Conservation (phyloP, 2,113 vertebrate species). For the Bettongia penicillata region DNA sequence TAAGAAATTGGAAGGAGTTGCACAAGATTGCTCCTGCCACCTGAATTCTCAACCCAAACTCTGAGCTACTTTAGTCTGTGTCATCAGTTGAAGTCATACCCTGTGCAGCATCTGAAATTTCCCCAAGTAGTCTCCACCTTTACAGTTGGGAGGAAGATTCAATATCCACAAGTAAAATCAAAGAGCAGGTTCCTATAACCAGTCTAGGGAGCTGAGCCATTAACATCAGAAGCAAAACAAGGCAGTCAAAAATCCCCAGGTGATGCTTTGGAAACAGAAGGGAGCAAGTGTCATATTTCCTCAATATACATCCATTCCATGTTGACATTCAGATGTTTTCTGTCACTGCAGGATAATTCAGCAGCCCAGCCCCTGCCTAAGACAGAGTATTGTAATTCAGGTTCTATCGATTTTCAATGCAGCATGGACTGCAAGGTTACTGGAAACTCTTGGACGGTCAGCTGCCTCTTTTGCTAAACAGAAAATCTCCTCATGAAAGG, state of each 20-base stretch:
- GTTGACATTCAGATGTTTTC: conserved; percentile 67
- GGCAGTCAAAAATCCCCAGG: conserved; percentile 49
- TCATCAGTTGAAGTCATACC: conserved; percentile 13
- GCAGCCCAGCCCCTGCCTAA: conserved; percentile 48
- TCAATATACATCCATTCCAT: conserved; percentile 8
- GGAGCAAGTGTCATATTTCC: conserved; percentile 45
- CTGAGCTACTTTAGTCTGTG: background rate
- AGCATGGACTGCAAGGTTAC: conserved; percentile 57
- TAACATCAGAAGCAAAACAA: background rate
- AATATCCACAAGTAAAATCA: conserved; percentile 42
- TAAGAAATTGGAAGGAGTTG: background rate
- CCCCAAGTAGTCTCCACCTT: conserved; percentile 4
- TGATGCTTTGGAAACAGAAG: conserved; percentile 46
- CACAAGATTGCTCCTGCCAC: background rate
- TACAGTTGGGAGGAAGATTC: conserved; percentile 31
- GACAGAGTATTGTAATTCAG: conserved; percentile 63
- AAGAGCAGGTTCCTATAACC: conserved; percentile 37
- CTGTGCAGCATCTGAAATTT: background rate
- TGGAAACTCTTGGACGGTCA: conserved; percentile 67
- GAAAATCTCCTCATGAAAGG: conserved; percentile 1
- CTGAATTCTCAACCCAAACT: background rate
- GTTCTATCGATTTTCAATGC: conserved; percentile 71
- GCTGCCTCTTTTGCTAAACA: conserved; percentile 62
- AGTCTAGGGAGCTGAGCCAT: conserved; percentile 45
- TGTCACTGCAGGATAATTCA: conserved; percentile 55